These are phyloP conservation scores for Xerus rutilus DNA, from an alignment of 2,797 vertebrate species.

Conservation along the genomic window DNA sequence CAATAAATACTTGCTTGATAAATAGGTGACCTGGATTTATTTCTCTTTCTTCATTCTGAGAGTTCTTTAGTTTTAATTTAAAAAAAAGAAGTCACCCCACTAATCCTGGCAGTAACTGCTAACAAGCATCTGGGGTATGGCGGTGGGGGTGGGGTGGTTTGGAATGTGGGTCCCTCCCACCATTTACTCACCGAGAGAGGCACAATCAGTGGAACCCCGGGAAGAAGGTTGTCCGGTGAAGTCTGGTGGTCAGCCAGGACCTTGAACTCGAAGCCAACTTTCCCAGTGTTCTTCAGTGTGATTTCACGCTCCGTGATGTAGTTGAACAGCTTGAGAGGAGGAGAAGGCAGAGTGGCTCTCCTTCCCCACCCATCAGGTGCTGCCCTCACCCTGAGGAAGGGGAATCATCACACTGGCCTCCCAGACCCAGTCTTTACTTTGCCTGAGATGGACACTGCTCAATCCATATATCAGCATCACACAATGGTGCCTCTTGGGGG, in stretches of 20 bases:
- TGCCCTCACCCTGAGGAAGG: not conserved
- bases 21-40: not conserved
- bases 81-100: not conserved
- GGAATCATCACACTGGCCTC: not conserved
- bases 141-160: too few species aligned
- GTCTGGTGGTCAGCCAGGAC: constrained; percentile 75
- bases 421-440: not conserved
- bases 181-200: constrained; percentile 89
- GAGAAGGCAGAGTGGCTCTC: not conserved
- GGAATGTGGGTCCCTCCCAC: not conserved
- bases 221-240: constrained; percentile 79
- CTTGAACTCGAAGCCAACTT: constrained; percentile 90
- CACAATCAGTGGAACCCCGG: constrained; percentile 88
- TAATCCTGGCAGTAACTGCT: not conserved
- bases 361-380: not conserved
- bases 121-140: not conserved
- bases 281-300: constrained; percentile 91
- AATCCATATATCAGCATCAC: not conserved
- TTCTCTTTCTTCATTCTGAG: not conserved
- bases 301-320: constrained; percentile 87
- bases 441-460: not conserved
- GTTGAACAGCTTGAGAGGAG: constrained; percentile 90
- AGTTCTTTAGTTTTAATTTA: constrained; percentile 10
- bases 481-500: not conserved
- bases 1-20: not conserved